These are phyloP conservation scores for Pseudomyrmex gracilis DNA, from an alignment of 1,140 invertebrate genomes.

Conservation along the genomic window DNA sequence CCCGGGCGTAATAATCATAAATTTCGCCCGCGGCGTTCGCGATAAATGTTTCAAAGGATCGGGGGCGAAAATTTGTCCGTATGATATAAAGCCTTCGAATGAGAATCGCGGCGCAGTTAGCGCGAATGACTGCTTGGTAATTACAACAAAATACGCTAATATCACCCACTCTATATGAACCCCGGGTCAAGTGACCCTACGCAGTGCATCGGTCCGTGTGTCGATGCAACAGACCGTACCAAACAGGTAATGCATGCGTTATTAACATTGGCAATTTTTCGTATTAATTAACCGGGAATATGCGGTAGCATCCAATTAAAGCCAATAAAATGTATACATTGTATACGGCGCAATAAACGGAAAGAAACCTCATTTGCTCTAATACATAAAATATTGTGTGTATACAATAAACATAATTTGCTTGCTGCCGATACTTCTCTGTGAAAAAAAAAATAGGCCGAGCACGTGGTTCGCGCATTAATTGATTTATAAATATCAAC, in stretches of 20 bases:
- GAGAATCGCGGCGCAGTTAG: slow-evolving; percentile 70
- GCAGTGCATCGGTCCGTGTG: slow-evolving; percentile 61
- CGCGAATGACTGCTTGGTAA: slow-evolving; percentile 68
- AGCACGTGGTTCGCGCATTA: neutral
- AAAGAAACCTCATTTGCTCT: slow-evolving; percentile 64
- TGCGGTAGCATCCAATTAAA: slow-evolving; percentile 73
- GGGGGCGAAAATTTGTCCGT: slow-evolving; percentile 22
- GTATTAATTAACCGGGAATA: slow-evolving; percentile 77
- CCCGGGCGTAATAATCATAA: slow-evolving; percentile 51
- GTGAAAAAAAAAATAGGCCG: slow-evolving; percentile 26
- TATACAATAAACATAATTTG: slow-evolving; percentile 54
- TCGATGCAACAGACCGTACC: slow-evolving; percentile 66
- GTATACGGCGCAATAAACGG: slow-evolving; percentile 49
- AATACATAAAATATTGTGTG: slow-evolving; percentile 70
- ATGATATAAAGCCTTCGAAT: slow-evolving; percentile 60
- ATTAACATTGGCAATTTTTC: slow-evolving; percentile 77
- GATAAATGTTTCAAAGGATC: slow-evolving; percentile 51
- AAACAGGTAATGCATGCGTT: slow-evolving; percentile 76
- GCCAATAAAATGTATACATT: slow-evolving; percentile 72
- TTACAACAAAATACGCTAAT: slow-evolving; percentile 77
- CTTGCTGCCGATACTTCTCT: slow-evolving; percentile 16
- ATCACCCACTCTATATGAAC: slow-evolving; percentile 68
- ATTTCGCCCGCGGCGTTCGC: slow-evolving; percentile 31
- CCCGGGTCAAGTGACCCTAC: slow-evolving; percentile 68
- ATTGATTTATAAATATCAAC: neutral